These are phyloP conservation scores for Ramazzottius varieornatus DNA, from an alignment of 2,888 invertebrate genomes.

Conservation along the genomic window DNA sequence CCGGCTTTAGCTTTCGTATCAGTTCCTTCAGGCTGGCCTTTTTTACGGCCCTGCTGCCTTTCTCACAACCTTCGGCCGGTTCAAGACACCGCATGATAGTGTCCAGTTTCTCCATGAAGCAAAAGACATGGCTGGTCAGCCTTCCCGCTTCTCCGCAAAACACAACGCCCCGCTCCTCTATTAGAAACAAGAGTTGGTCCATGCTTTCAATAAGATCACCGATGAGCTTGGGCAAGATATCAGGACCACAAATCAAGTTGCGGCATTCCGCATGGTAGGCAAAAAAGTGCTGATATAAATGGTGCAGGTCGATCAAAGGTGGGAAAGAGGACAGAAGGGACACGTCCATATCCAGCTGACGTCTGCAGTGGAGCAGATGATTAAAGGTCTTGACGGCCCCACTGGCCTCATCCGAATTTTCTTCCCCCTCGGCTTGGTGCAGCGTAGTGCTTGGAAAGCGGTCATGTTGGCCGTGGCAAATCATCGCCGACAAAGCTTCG, in stretches of 20 bases:
- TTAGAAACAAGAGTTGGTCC: neutral
- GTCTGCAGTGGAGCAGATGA: neutral
- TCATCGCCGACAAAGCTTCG: too few relatives aligned
- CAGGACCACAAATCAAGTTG: neutral
- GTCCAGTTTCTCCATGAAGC: neutral
- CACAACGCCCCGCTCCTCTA: neutral
- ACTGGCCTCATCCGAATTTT: neutral
- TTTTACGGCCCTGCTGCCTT: neutral
- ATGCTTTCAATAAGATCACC: neutral
- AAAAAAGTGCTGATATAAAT: neutral
- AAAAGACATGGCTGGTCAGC: neutral
- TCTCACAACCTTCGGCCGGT: too few relatives aligned
- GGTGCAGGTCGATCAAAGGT: neutral
- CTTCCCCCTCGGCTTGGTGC: too few relatives aligned
- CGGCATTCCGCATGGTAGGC: neutral
- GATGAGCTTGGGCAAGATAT: neutral
- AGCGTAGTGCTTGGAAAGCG: too few relatives aligned
- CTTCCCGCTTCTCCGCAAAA: neutral
- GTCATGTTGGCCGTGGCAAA: too few relatives aligned
- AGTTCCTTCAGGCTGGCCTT: neutral
- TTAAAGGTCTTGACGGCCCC: neutral
- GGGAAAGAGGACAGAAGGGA: neutral
- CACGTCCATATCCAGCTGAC: neutral
- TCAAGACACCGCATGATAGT: too few relatives aligned
- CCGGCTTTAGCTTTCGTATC: neutral